Conservation (phyloP, 2,797 vertebrate species). For the Lutjanus argentimaculatus region DNA sequence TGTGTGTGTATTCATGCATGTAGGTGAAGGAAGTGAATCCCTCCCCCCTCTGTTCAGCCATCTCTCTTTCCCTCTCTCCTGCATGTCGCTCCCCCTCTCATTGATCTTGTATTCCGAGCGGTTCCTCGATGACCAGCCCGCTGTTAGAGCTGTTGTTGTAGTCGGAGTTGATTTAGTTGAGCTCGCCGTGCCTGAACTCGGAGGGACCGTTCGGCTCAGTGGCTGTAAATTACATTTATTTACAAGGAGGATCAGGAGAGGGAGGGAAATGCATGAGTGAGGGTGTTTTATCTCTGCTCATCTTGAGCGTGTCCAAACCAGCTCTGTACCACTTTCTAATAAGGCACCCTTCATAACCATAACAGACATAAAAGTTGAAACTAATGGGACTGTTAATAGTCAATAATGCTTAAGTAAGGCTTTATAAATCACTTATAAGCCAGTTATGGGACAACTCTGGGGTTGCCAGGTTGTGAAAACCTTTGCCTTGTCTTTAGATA, state of each 20-base stretch:
- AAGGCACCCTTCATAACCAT: slow-evolving; percentile 14
- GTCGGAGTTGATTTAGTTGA: slow-evolving; percentile 72
- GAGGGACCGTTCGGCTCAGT: slow-evolving; percentile 56
- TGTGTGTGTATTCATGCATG: slow-evolving; percentile 40
- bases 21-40: slow-evolving; percentile 32
- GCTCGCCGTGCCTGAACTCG: slow-evolving; percentile 46
- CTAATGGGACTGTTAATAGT: neutral
- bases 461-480: slow-evolving; percentile 5
- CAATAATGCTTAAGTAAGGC: slow-evolving; percentile 2
- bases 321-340: slow-evolving; percentile 10
- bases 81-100: slow-evolving; percentile 21
- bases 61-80: slow-evolving; percentile 19
- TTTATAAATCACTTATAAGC: neutral
- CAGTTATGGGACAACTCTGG: neutral
- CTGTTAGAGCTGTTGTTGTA: slow-evolving; percentile 58
- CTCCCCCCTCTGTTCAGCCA: slow-evolving; percentile 35
- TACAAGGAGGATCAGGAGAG: slow-evolving; percentile 53
- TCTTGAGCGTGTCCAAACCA: slow-evolving; percentile 25
- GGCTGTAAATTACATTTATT: slow-evolving; percentile 77
- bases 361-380: neutral
- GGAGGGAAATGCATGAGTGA: slow-evolving; percentile 35
- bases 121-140: slow-evolving; percentile 67
- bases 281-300: slow-evolving; percentile 47
- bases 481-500: neutral
- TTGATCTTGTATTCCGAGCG: slow-evolving; percentile 62